Evolutionary conservation across 2,888 invertebrate species (phyloP), one percentile per base, ranked within the genome.

Genomic region (Eupithecia inturbata): DNA sequence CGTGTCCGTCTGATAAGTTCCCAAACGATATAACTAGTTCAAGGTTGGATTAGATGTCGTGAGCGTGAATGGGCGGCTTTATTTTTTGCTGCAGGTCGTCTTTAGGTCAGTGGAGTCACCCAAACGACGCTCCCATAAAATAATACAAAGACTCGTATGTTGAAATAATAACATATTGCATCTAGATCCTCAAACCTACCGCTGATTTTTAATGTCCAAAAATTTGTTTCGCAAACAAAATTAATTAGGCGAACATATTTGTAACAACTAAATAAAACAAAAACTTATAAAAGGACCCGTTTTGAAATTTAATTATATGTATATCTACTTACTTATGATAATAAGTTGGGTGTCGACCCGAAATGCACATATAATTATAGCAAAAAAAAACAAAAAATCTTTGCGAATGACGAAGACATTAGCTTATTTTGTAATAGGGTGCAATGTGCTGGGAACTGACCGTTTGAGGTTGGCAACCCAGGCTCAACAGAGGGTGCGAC

Each of bases 1-100:
- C 91, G 89, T 86, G 91, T 88, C 88, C 87, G 82, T 84, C 77
- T 69, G 88, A 91, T 88, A 88, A 82, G 88, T 86, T 90, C 90
- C 91, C 89, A 89, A 88, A 80, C 85, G 84, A 87, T 88, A 89
- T 85, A 93, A 92, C 92, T 94, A 93, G 93, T 91, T 92, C 94
- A 94, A 94, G 94, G 94, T 88, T 89, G 82, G 82, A 78, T 78
- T 57, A 77, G 85, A 86, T 88, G 85, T 86, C 87, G 80, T 87
- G 71, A 70, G 70, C 84, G 86, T 92, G 91, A 93, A 93, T 92
- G 91, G 87, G 84, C 81, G 83, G 89, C 92, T 88, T 92, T 91
- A 91, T 91, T 89, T 91, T 87, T 89, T 88, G 87, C 84, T 81
- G 88, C 90, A 91, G 93, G 93, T 92, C 92, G 88, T 87, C 87